phyloP scores from a whole-genome alignment of 2,797 vertebrate species.

The Orestias chungarensis region DNA sequence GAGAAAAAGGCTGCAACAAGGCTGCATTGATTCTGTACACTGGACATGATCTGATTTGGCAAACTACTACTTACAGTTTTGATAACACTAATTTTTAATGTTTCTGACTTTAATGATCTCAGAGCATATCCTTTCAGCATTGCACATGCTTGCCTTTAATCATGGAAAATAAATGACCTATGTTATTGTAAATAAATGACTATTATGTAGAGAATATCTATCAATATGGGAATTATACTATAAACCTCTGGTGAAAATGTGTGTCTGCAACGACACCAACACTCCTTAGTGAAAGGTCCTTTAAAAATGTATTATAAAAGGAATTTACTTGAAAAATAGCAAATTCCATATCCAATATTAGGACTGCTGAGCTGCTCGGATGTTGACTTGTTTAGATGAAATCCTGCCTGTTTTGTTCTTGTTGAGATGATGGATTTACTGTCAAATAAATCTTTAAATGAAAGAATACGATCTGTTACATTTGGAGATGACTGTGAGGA shows the following conservation, averaged over 20 bases:
- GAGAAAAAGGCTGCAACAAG: no score
- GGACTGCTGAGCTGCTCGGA: not conserved
- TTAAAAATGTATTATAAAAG: not conserved
- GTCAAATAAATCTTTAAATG: not conserved
- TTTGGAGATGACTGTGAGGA: not conserved
- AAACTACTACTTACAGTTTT: not conserved
- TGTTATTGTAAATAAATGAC: no score
- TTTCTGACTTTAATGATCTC: not conserved
- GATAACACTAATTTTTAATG: no score
- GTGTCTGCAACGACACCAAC: no score
- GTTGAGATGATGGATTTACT: not conserved
- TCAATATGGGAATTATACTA: no score
- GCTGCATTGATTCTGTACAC: not conserved
- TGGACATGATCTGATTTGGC: not conserved
- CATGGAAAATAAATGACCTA: not conserved
- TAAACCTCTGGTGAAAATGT: no score
- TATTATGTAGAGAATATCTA: no score
- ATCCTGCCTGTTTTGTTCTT: not conserved
- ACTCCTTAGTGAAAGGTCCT: not conserved
- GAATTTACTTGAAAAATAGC: not conserved
- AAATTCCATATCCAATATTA: not conserved
- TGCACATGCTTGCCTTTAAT: no score
- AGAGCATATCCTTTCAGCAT: not conserved
- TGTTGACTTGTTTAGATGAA: not conserved
- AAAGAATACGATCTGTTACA: not conserved